Conservation (phyloP, 2,888 invertebrate genomes). For the Achlya flavicornis region DNA sequence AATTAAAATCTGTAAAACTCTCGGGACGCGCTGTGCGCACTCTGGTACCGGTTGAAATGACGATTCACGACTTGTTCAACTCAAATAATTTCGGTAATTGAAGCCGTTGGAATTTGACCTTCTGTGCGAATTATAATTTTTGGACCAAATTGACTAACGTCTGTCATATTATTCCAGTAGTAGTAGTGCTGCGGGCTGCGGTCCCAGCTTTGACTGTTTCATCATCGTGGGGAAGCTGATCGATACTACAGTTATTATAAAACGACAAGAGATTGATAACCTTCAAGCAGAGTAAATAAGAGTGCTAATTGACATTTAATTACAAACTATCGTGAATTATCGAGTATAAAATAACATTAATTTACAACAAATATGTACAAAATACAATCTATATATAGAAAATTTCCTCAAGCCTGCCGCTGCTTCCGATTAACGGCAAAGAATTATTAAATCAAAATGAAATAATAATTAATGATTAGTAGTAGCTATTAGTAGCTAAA, state of each 20-base stretch:
- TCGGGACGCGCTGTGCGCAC: constrained; percentile 54
- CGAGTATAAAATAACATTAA: too few species aligned
- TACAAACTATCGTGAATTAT: too few species aligned
- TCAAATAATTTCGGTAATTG: constrained; percentile 34
- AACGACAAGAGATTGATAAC: too few species aligned
- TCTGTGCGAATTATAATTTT: background rate
- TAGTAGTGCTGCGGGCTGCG: background rate
- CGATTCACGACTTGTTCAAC: constrained; percentile 21
- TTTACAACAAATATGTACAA: too few species aligned
- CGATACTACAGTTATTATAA: background rate
- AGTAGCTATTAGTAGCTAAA: too few species aligned
- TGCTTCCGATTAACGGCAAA: too few species aligned
- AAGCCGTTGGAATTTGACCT: constrained; percentile 12
- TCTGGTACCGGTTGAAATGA: constrained; percentile 33
- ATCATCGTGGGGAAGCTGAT: background rate
- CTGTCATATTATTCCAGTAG: background rate
- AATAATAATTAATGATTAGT: too few species aligned
- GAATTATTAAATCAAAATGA: too few species aligned
- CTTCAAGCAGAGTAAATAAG: too few species aligned
- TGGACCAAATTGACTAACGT: background rate
- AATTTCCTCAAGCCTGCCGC: too few species aligned
- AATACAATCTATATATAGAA: too few species aligned
- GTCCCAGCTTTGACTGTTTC: background rate
- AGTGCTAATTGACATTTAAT: too few species aligned
- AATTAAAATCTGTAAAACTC: constrained; percentile 78